A percentile compares a stretch with the other conserved stretches of the same genome.
Evolutionary conservation across 2,797 vertebrate genomes (phyloP).

Genomic region (Triplophysa bombifrons): DNA sequence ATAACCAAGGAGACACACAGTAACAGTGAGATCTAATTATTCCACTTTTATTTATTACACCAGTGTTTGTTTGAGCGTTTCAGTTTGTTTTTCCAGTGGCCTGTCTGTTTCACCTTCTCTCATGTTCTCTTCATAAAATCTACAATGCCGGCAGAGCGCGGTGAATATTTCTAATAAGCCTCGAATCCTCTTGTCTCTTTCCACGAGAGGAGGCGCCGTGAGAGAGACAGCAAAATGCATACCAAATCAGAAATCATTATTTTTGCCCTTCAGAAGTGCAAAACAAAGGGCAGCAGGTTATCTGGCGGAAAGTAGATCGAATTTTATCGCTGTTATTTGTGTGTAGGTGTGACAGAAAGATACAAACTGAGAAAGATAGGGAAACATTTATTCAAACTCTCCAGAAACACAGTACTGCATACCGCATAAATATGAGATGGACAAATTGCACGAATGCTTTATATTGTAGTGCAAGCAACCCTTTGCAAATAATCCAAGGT

Average conservation of each 20-base stretch:
- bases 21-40: slow-evolving; percentile 72
- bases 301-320: slow-evolving; percentile 42
- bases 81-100: slow-evolving; percentile 68
- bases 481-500: neutral
- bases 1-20: slow-evolving; percentile 71
- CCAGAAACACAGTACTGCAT: neutral
- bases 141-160: slow-evolving; percentile 63
- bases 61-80: slow-evolving; percentile 65
- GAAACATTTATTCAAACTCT: neutral
- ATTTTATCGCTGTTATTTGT: slow-evolving; percentile 15
- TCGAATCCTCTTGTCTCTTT: slow-evolving; percentile 58
- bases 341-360: slow-evolving; percentile 11
- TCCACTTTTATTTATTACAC: slow-evolving; percentile 74
- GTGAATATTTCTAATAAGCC: slow-evolving; percentile 72
- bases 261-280: slow-evolving; percentile 68
- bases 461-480: neutral
- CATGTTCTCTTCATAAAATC: slow-evolving; percentile 62
- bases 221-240: slow-evolving; percentile 66
- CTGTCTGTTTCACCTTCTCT: slow-evolving; percentile 39
- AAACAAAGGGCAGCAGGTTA: slow-evolving; percentile 69
- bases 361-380: neutral
- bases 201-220: slow-evolving; percentile 60
- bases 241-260: slow-evolving; percentile 77
- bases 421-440: neutral
- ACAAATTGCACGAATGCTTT: neutral